Conservation (phyloP, 2,888 invertebrate genomes). For the Cephonodes hylas region DNA sequence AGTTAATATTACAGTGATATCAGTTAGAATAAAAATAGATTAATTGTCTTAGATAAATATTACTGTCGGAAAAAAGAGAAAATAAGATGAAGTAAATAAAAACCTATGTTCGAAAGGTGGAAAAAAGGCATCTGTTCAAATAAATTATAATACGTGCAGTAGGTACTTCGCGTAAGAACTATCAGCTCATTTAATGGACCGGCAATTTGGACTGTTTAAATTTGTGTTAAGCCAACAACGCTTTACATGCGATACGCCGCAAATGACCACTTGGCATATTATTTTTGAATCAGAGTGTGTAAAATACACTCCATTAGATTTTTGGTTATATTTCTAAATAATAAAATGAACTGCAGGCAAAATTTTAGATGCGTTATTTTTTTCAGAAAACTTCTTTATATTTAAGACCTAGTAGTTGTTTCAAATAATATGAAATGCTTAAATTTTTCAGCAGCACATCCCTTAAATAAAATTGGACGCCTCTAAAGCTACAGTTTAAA, state of each 20-base stretch:
- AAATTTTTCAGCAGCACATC: neutral
- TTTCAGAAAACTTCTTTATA: too few species aligned
- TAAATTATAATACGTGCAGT: neutral
- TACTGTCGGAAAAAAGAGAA: too few species aligned
- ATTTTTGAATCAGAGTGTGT: neutral
- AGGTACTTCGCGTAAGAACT: too few species aligned
- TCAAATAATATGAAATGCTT: neutral
- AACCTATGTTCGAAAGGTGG: too few species aligned
- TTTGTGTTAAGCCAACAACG: slow-evolving; percentile 15
- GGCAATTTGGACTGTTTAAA: slow-evolving; percentile 8
- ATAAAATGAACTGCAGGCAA: too few species aligned
- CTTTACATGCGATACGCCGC: neutral
- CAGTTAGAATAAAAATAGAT: too few species aligned
- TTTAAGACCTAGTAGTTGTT: too few species aligned
- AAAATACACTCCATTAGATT: neutral
- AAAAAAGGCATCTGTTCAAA: neutral
- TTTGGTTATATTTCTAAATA: too few species aligned
- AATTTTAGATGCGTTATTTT: too few species aligned
- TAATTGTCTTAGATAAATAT: too few species aligned
- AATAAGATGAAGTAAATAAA: too few species aligned
- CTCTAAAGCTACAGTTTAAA: neutral
- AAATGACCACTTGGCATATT: neutral
- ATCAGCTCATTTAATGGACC: slow-evolving; percentile 1
- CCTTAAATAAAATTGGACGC: neutral
- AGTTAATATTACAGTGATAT: too few species aligned